Conservation (phyloP, 2,113 vertebrate genomes). For the Psophia crepitans region DNA sequence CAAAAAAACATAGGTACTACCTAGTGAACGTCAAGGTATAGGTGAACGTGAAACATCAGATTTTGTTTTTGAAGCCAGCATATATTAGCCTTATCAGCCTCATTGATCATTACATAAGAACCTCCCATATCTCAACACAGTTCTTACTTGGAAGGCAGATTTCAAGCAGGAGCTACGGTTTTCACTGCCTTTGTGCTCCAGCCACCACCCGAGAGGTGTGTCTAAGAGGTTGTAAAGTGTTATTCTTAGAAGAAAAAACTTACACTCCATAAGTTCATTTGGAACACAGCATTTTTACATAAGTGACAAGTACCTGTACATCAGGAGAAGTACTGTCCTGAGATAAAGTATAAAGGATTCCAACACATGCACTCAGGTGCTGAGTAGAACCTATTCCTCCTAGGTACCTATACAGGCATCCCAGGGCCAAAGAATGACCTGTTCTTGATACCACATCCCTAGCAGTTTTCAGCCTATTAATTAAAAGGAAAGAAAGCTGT, state of each 20-base stretch:
- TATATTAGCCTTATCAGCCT: not conserved
- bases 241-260: not conserved
- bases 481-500: conserved; percentile 1
- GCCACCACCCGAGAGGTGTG: not conserved
- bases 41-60: not conserved
- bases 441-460: conserved; percentile 89
- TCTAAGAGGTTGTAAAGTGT: not conserved
- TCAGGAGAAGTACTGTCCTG: conserved; percentile 95
- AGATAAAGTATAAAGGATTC: conserved; percentile 89
- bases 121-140: not conserved
- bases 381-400: conserved; percentile 87
- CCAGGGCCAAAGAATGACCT: conserved; percentile 87
- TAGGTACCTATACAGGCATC: conserved; percentile 84
- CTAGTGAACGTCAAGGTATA: not conserved
- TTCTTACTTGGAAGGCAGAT: not conserved
- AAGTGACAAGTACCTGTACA: conserved; percentile 81
- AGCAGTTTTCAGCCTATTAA: conserved; percentile 84
- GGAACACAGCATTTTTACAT: not conserved
- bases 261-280: not conserved
- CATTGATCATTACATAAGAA: not conserved
- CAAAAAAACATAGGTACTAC: not conserved
- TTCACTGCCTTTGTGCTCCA: not conserved
- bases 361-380: conserved; percentile 86
- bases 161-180: not conserved
- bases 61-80: not conserved